Evolutionary conservation across 1,140 invertebrate species (phyloP).

Genomic region (Diorhabda elongata): DNA sequence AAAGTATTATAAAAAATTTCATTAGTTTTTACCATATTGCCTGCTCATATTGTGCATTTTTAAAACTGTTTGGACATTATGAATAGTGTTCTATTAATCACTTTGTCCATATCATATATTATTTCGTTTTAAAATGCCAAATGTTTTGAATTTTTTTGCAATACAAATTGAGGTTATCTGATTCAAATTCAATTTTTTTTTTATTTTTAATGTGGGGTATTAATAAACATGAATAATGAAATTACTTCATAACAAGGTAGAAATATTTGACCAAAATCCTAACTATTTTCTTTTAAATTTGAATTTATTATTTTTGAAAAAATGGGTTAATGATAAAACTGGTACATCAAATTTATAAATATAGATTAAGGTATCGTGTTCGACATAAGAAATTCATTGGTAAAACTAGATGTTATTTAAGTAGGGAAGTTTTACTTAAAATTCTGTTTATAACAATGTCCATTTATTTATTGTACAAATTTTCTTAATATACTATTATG

Average conservation of each 20-base stretch:
- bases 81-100: too few relatives aligned
- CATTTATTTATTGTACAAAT: conserved; percentile 11
- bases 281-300: background rate
- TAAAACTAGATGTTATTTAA: conserved; percentile 34
- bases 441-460: conserved; percentile 23
- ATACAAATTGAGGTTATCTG: too few relatives aligned
- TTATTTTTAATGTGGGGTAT: too few relatives aligned
- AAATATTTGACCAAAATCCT: background rate
- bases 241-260: background rate
- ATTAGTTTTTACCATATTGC: too few relatives aligned
- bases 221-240: background rate
- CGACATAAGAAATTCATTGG: conserved; percentile 29
- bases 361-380: conserved; percentile 30
- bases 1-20: too few relatives aligned
- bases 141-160: too few relatives aligned
- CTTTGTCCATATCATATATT: too few relatives aligned
- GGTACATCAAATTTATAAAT: conserved; percentile 20
- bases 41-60: too few relatives aligned
- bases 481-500: conserved; percentile 8
- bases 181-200: too few relatives aligned
- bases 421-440: conserved; percentile 28
- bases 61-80: too few relatives aligned
- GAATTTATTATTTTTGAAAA: background rate
- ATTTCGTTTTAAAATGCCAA: too few relatives aligned
- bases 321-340: conserved; percentile 16